A percentile compares a stretch with the other conserved stretches of the same genome.
phyloP scores from a whole-genome alignment of 1,140 invertebrate genomes.

The Apis florea region DNA sequence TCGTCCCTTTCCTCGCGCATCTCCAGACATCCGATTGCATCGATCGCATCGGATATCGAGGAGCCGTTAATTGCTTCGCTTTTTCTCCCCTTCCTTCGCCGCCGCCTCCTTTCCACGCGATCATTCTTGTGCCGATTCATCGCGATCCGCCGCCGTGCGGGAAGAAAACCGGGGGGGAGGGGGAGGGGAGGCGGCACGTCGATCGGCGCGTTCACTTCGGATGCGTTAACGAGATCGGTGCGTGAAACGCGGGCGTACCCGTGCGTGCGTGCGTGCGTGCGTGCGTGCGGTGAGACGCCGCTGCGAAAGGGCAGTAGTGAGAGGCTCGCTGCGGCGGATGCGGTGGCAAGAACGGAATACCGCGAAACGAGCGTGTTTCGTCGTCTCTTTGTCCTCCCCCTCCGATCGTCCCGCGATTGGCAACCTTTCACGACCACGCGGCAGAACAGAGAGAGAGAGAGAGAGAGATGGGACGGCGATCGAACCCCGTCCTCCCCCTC shows the following conservation, averaged over 20 bases:
- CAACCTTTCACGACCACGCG: conserved; percentile 30
- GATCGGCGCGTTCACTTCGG: neutral
- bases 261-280: neutral
- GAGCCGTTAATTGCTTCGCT: neutral
- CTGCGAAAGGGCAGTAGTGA: conserved; percentile 36
- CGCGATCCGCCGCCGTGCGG: too few relatives aligned
- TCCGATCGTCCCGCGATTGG: conserved; percentile 49
- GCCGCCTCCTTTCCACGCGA: too few relatives aligned
- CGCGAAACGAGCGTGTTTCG: conserved; percentile 62
- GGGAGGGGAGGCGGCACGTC: too few relatives aligned
- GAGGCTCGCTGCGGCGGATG: conserved; percentile 10
- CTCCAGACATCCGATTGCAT: neutral
- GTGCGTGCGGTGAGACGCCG: too few relatives aligned
- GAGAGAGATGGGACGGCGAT: conserved; percentile 18
- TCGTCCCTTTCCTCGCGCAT: too few relatives aligned
- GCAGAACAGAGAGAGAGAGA: neutral
- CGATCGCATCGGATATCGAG: neutral
- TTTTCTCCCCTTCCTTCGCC: too few relatives aligned
- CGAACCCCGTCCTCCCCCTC: conserved; percentile 11
- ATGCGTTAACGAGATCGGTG: conserved; percentile 30
- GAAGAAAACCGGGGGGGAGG: too few relatives aligned
- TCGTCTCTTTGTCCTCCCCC: conserved; percentile 61
- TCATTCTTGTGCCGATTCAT: too few relatives aligned
- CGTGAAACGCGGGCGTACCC: conserved; percentile 34
- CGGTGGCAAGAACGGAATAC: conserved; percentile 65